Percentiles rank a stretch among this genome's conserved stretches.
These are phyloP conservation scores for Gobio occitaniae DNA, from an alignment of 2,797 vertebrate species.

Conservation along the genomic window DNA sequence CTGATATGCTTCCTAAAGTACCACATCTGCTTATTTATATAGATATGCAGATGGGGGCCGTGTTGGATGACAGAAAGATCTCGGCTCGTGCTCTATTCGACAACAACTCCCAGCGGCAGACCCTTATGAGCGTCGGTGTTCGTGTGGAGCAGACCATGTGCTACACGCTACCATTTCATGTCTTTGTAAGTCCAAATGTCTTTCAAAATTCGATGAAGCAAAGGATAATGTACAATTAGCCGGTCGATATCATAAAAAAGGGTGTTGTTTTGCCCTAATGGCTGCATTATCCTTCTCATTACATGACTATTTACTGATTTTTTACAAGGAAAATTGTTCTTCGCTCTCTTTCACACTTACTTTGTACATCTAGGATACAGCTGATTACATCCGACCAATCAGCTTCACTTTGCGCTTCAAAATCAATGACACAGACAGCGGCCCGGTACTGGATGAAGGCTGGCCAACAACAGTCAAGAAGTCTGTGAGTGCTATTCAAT, in stretches of 20 bases:
- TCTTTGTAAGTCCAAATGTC: conserved; percentile 83
- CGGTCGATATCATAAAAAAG: conserved; percentile 5
- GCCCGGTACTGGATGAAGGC: conserved; percentile 86
- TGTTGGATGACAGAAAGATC: conserved; percentile 87
- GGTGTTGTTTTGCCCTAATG: not conserved
- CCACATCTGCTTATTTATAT: conserved; percentile 19
- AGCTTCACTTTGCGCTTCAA: conserved; percentile 85
- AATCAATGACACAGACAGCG: conserved; percentile 80
- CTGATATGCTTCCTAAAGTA: conserved; percentile 32
- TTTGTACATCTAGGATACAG: conserved; percentile 83
- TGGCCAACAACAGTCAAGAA: conserved; percentile 82
- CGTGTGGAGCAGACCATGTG: conserved; percentile 79
- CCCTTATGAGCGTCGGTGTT: conserved; percentile 73
- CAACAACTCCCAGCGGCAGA: conserved; percentile 83
- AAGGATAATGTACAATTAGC: not conserved
- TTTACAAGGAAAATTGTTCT: conserved; percentile 3
- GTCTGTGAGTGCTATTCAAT: conserved; percentile 79
- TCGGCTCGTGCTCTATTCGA: conserved; percentile 87
- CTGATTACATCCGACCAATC: conserved; percentile 92
- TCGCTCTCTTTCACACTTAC: conserved; percentile 37
- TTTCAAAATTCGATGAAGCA: conserved; percentile 18
- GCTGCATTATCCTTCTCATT: conserved; percentile 9
- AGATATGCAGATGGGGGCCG: conserved; percentile 83
- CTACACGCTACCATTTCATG: conserved; percentile 85
- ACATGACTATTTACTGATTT: conserved; percentile 10